Conservation (phyloP, 2,113 vertebrate species). For the Tympanuchus pallidicinctus region DNA sequence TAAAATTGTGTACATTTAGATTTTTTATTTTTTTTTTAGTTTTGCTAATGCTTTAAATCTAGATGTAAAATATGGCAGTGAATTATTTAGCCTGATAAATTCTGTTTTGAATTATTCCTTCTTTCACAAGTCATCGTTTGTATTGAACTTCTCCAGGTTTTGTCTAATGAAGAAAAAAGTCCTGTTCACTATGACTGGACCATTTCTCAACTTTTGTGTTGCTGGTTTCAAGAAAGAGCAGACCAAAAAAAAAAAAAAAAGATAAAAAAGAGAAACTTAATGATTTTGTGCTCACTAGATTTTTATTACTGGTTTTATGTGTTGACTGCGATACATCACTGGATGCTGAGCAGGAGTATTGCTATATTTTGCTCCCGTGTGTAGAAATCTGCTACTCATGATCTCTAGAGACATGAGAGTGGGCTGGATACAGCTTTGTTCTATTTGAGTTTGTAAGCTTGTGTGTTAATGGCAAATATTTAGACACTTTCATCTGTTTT, state of each 20-base stretch:
- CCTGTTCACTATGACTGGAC: rapidly evolving
- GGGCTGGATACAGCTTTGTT: not conserved
- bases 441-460: not conserved
- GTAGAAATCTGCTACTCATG: not conserved
- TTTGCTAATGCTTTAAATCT: not conserved
- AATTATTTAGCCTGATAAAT: not conserved
- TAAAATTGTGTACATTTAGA: not conserved
- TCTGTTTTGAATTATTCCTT: not conserved
- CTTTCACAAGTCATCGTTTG: not conserved
- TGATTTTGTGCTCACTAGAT: too few relatives aligned
- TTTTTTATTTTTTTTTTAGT: not conserved
- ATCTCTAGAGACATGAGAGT: not conserved
- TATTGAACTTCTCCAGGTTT: not conserved
- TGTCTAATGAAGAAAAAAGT: not conserved
- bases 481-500: not conserved
- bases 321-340: not conserved
- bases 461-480: not conserved
- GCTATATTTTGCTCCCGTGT: not conserved
- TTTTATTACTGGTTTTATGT: not conserved
- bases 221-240: not conserved
- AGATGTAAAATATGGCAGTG: not conserved
- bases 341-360: rapidly evolving
- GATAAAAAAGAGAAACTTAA: not conserved
- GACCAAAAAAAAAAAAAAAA: not conserved
- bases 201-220: not conserved